Percentiles rank a stretch among this genome's conserved stretches.
Evolutionary conservation across 2,113 vertebrate species (phyloP).

Genomic region (Pelvicachromis taeniatus): DNA sequence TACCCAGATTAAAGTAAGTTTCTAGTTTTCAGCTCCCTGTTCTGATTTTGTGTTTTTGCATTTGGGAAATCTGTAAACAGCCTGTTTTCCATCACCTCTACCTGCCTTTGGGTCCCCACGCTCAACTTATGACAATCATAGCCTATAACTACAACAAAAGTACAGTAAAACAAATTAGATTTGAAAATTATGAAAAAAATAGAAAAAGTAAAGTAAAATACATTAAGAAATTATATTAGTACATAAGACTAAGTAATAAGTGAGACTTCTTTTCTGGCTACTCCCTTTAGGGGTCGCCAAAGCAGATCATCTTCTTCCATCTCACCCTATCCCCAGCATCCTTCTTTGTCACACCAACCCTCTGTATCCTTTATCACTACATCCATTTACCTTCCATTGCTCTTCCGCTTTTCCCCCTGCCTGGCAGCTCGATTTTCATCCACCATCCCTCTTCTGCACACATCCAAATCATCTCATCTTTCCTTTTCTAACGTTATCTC

Average conservation of each 20-base stretch:
- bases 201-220: background rate
- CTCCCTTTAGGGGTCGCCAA: background rate
- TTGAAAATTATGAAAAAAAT: background rate
- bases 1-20: background rate
- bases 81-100: background rate
- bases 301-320: background rate
- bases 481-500: background rate
- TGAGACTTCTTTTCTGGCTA: background rate
- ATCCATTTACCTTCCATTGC: background rate
- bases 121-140: background rate
- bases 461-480: background rate
- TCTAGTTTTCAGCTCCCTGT: background rate
- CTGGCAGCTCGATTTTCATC: background rate
- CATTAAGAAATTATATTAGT: background rate
- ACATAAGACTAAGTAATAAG: background rate
- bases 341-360: background rate
- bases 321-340: background rate
- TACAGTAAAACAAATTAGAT: background rate
- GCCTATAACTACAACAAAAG: background rate
- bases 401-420: background rate
- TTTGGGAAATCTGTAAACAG: background rate
- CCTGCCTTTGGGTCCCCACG: background rate
- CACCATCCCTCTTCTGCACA: background rate
- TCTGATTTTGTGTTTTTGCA: background rate
- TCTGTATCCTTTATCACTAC: background rate